phyloP scores from a whole-genome alignment of 1,140 invertebrate genomes.

The Cherax destructor region DNA sequence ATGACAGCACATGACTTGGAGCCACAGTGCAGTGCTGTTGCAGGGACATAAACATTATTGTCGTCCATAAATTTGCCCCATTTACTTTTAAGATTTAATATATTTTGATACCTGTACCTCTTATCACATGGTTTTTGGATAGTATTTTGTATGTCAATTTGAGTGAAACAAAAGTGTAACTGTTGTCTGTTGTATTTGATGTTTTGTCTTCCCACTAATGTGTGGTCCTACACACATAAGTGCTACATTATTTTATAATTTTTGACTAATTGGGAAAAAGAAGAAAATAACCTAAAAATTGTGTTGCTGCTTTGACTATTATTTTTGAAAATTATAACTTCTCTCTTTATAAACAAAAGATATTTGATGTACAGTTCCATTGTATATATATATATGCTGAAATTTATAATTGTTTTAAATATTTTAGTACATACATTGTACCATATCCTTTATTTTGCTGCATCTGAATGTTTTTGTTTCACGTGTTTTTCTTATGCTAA shows the following conservation, averaged over 20 bases:
- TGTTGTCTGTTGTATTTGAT: neutral
- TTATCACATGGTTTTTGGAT: constrained; percentile 9
- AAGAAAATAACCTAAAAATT: neutral
- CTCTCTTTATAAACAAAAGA: neutral
- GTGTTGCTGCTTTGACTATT: neutral
- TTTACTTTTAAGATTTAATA: constrained; percentile 17
- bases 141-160: neutral
- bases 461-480: neutral
- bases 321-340: neutral
- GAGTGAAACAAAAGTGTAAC: constrained; percentile 4
- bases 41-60: neutral
- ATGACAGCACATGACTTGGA: neutral
- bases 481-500: neutral
- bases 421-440: neutral
- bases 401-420: neutral
- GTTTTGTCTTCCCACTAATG: neutral
- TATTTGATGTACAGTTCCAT: neutral
- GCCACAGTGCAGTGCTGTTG: neutral
- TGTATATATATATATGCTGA: constrained; percentile 4
- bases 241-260: neutral
- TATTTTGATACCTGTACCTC: constrained; percentile 6
- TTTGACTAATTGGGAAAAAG: neutral
- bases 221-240: neutral
- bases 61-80: constrained; percentile 11
- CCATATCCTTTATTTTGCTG: neutral